phyloP scores from a whole-genome alignment of 2,888 invertebrate genomes.

The Dolichomitus sp. region DNA sequence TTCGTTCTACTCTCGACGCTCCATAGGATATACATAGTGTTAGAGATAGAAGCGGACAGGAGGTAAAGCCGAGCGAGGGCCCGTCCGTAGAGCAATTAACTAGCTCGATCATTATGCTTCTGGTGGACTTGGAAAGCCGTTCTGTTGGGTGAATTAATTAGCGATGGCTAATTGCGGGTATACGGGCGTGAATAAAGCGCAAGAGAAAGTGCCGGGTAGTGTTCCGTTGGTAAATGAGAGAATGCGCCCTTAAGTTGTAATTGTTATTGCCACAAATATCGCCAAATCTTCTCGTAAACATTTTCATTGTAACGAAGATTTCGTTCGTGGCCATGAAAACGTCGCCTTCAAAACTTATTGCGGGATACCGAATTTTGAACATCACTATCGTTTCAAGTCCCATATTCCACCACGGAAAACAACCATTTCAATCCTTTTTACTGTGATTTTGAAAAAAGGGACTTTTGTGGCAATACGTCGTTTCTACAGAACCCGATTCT shows the following conservation, averaged over 20 bases:
- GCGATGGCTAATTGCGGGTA: slow-evolving; percentile 59
- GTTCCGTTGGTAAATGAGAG: slow-evolving; percentile 10
- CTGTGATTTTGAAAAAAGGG: too few species aligned
- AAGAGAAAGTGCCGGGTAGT: slow-evolving; percentile 1
- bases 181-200: slow-evolving; percentile 54
- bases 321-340: background rate
- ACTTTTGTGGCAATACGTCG: too few species aligned
- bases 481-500: too few species aligned
- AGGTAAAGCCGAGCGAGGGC: slow-evolving; percentile 24
- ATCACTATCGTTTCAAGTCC: too few species aligned
- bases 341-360: background rate
- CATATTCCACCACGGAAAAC: too few species aligned
- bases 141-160: slow-evolving; percentile 56
- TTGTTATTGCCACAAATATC: slow-evolving; percentile 38
- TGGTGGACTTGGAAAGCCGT: background rate
- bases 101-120: slow-evolving; percentile 61
- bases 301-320: slow-evolving; percentile 12
- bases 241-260: slow-evolving; percentile 34
- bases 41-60: slow-evolving; percentile 48
- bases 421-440: too few species aligned
- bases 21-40: slow-evolving; percentile 35
- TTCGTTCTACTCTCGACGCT: slow-evolving; percentile 28
- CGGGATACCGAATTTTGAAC: background rate
- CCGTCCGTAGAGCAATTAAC: slow-evolving; percentile 60
- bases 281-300: slow-evolving; percentile 1